These are phyloP conservation scores for Perognathus longimembris DNA, from an alignment of 2,113 vertebrate genomes.

Conservation along the genomic window DNA sequence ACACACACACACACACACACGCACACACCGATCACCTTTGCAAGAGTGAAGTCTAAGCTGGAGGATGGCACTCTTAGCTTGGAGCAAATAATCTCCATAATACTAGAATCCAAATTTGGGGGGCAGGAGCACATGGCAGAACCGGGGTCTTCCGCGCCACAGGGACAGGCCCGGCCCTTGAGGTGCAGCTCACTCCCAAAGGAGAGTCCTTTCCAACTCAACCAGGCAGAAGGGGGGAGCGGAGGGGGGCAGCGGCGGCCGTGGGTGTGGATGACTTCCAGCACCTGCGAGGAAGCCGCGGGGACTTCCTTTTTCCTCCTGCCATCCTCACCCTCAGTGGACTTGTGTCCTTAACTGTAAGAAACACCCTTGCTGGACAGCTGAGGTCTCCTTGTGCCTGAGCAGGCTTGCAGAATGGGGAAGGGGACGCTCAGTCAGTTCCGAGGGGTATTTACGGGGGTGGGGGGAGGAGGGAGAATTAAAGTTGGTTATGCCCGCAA, in stretches of 20 bases:
- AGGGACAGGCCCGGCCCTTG: background rate
- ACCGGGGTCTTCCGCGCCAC: too few species aligned
- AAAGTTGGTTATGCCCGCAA: background rate
- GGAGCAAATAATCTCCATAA: background rate
- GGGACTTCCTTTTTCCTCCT: background rate
- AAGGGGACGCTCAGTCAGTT: background rate
- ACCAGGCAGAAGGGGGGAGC: background rate
- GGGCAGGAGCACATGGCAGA: background rate
- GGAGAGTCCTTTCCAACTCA: background rate
- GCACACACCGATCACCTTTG: background rate
- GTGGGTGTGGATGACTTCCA: fast-evolving
- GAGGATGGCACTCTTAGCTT: background rate
- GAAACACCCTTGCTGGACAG: background rate
- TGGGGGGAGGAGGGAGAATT: background rate
- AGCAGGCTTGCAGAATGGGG: background rate
- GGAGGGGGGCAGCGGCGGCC: background rate
- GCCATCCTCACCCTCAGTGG: fast-evolving
- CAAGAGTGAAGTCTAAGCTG: background rate
- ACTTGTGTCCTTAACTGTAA: background rate
- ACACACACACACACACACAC: too few species aligned
- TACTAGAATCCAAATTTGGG: background rate
- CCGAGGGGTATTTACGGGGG: background rate
- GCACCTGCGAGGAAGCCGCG: background rate
- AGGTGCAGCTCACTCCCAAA: background rate
- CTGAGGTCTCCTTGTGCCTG: background rate